Base-by-base conservation (phyloP, 2,888 invertebrate species). In the Lepetodrilus schrolli region DNA sequence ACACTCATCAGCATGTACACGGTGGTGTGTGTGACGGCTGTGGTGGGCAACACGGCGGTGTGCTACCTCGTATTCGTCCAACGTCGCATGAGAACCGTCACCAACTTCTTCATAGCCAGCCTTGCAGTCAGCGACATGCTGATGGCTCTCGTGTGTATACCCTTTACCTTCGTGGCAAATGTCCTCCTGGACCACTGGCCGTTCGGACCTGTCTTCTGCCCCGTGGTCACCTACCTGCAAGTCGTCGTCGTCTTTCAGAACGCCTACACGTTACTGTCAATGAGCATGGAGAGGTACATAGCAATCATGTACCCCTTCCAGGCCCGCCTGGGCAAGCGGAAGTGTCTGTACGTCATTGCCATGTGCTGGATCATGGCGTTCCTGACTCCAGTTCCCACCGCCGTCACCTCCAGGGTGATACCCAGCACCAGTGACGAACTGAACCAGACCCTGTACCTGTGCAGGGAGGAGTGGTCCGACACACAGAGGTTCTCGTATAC, bases 201-300 rank as follows among this genome's bases (percentile, higher is more conserved):
- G 0, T 97, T 97, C 87, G 96, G 96, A 0, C 91, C 92, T n/a
- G 92, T 93, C 49, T 93, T 97, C 91, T 97, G 97, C 89, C 94
- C 94, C 77, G 91, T 95, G 48, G 95, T 96, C 82, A 95, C 94
- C 90, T 96, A 94, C 90, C 93, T 94, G 0, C 96, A 95, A 70
- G 82, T 87, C 0, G 80, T 74, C 21, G 74, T 79, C 10, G 91
- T 91, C 30, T 89, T 91, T 75, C 95, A 96, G 76, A 95, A 95
- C 87, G 95, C 96, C 2, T 97, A 96, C 90, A 97, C 96, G 0
- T 90, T 97, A 86, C 94, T 97, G 34, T 96, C 96, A 48, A 96
- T 97, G 89, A 96, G 96, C 80, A 93, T 96, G 72, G 96, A 97
- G 91, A 93, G 96, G n/a, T 97, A 96, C 87, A 94, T 96, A 90